Evolutionary conservation across 2,797 vertebrate genomes (phyloP).

Genomic region (Chiloscyllium punctatum): DNA sequence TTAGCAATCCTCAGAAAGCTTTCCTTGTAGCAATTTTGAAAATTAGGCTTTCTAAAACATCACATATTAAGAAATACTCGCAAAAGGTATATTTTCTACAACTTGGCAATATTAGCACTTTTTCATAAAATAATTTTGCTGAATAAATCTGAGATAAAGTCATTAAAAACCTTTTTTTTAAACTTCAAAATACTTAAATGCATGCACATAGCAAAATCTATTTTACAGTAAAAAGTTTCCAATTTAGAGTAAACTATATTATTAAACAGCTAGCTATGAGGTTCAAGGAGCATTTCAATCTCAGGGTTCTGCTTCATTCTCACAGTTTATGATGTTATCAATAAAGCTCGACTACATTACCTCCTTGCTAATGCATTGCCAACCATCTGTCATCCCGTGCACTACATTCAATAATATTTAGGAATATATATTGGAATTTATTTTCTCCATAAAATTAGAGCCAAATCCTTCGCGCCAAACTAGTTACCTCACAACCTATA

Average conservation of each 20-base stretch:
- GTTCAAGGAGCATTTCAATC: background rate
- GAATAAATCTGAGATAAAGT: background rate
- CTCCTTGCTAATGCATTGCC: background rate
- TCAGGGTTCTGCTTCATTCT: background rate
- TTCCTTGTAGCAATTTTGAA: background rate
- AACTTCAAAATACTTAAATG: background rate
- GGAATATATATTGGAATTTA: background rate
- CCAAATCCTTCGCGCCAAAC: background rate
- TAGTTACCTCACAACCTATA: background rate
- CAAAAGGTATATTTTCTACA: background rate
- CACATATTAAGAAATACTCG: background rate
- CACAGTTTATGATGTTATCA: constrained; percentile 21
- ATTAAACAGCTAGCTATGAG: background rate
- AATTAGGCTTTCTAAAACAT: background rate
- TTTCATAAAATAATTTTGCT: background rate
- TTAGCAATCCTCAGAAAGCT: background rate
- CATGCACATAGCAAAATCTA: background rate
- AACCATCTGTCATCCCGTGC: background rate
- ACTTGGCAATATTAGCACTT: background rate
- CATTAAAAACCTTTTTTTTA: background rate
- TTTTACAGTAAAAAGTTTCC: background rate
- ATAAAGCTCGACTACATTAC: background rate
- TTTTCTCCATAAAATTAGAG: background rate
- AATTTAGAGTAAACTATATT: background rate
- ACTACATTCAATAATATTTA: background rate